These are phyloP conservation scores for Chironomus tepperi DNA, from an alignment of 1,140 invertebrate species.

Conservation along the genomic window DNA sequence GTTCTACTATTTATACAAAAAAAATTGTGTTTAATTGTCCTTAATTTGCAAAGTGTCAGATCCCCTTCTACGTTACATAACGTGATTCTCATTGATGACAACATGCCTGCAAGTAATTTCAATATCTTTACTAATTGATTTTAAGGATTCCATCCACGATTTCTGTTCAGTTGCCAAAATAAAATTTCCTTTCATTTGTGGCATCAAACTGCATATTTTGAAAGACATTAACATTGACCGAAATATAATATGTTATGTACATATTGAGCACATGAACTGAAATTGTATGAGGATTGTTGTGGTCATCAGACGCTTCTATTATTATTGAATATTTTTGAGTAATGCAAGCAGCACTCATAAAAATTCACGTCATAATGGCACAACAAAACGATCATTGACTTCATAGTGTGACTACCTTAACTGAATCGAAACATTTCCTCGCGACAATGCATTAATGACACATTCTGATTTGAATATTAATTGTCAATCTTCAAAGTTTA, in stretches of 20 bases:
- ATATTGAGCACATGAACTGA: no score
- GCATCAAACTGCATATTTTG: neutral
- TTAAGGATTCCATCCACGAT: neutral
- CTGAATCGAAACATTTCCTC: no score
- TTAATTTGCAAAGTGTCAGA: neutral
- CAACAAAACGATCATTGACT: no score
- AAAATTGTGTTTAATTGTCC: neutral
- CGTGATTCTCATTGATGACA: neutral
- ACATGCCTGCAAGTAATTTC: neutral
- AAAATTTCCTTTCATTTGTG: neutral
- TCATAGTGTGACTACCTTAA: no score
- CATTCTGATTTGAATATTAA: neutral
- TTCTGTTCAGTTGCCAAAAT: neutral
- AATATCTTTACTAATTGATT: neutral
- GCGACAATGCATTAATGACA: neutral
- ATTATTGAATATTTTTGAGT: no score
- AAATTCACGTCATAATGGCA: no score
- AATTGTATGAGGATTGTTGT: no score
- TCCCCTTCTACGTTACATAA: conserved; percentile 17
- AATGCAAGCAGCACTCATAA: no score
- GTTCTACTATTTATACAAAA: conserved; percentile 19
- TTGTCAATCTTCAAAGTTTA: neutral
- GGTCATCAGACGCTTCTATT: no score
- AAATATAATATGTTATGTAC: neutral
- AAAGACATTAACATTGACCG: neutral